A percentile compares a stretch with the other conserved stretches of the same genome.
Conservation (phyloP, 2,797 vertebrate species). For the Hozukius guyotensis region DNA sequence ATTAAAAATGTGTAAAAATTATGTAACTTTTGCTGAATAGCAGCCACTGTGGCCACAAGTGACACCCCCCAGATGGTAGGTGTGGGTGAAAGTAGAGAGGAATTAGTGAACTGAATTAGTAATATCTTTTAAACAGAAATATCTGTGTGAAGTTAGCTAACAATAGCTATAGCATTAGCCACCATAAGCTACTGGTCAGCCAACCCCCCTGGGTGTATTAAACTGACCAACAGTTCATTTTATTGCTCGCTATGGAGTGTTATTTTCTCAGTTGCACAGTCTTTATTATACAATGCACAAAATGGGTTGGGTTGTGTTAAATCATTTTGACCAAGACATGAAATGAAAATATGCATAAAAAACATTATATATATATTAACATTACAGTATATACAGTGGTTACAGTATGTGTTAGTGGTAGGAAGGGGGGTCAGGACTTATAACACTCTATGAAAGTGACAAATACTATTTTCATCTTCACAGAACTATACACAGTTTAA, state of each 20-base stretch:
- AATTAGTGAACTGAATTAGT: neutral
- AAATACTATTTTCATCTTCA: neutral
- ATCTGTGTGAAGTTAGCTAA: neutral
- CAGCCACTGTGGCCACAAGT: neutral
- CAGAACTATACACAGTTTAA: neutral
- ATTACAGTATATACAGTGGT: neutral
- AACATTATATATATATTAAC: neutral
- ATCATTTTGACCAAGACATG: too few relatives aligned
- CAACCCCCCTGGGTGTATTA: accelerated
- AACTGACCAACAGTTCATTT: neutral
- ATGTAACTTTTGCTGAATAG: neutral
- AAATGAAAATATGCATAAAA: neutral
- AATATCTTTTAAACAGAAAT: neutral
- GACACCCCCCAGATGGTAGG: neutral
- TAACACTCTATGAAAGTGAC: neutral
- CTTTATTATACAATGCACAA: neutral
- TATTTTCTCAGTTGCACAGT: neutral
- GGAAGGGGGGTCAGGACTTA: neutral
- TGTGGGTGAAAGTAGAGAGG: neutral
- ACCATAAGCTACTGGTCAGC: neutral
- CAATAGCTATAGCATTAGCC: neutral
- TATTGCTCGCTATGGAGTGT: neutral
- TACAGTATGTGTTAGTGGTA: neutral
- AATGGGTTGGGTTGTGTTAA: neutral
- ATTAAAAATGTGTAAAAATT: neutral